Evolutionary conservation across 1,140 invertebrate genomes (phyloP).

Genomic region (Hypothenemus hampei): DNA sequence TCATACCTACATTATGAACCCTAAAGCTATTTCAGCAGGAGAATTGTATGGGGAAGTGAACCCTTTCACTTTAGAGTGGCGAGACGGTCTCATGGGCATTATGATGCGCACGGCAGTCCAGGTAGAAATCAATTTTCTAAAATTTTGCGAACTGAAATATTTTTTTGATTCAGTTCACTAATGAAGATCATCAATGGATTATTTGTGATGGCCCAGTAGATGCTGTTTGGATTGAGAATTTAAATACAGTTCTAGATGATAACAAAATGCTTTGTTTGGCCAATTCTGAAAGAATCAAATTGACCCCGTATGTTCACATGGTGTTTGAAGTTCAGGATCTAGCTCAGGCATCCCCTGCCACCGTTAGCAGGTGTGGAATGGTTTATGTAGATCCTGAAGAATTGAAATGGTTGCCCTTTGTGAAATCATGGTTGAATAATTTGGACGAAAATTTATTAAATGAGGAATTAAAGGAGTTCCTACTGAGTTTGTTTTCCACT

Average conservation of each 20-base stretch:
- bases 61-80: slow-evolving; percentile 80
- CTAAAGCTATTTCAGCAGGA: slow-evolving; percentile 82
- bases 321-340: slow-evolving; percentile 88
- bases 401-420: slow-evolving; percentile 72
- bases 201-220: slow-evolving; percentile 90
- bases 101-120: slow-evolving; percentile 65
- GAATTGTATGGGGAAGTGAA: slow-evolving; percentile 88
- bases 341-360: slow-evolving; percentile 81
- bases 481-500: slow-evolving; percentile 57
- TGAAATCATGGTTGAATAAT: slow-evolving; percentile 73
- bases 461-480: slow-evolving; percentile 51
- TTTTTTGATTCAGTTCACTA: slow-evolving; percentile 41
- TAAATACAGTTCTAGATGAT: slow-evolving; percentile 91
- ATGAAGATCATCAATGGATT: slow-evolving; percentile 74
- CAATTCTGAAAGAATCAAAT: slow-evolving; percentile 85
- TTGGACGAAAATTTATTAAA: slow-evolving; percentile 52
- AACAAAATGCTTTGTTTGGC: slow-evolving; percentile 89
- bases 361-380: slow-evolving; percentile 82
- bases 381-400: slow-evolving; percentile 83
- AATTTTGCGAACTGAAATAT: too few relatives aligned
- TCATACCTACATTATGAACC: slow-evolving; percentile 71
- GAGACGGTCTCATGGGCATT: slow-evolving; percentile 75
- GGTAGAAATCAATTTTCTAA: too few relatives aligned
- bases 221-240: slow-evolving; percentile 92
- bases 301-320: slow-evolving; percentile 76